A percentile compares a stretch with the other conserved stretches of the same genome.
phyloP scores from a whole-genome alignment of 2,888 invertebrate genomes.

The Lasioglossum marginatum region DNA sequence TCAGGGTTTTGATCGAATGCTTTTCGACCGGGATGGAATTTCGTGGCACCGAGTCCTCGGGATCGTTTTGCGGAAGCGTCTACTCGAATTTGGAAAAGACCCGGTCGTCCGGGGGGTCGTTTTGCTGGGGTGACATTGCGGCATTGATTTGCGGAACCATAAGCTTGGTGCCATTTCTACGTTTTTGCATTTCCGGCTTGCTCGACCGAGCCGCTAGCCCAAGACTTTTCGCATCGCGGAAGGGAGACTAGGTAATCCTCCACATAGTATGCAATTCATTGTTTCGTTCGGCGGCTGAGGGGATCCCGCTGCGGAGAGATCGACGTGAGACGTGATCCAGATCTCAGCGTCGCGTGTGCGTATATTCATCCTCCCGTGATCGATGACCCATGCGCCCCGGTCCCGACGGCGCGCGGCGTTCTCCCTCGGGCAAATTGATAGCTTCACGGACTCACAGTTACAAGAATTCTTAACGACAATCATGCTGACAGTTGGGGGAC shows the following conservation, averaged over 20 bases:
- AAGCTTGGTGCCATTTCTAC: background rate
- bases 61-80: background rate
- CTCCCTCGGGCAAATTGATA: conserved; percentile 24
- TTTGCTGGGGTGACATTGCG: background rate
- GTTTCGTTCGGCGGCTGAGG: conserved; percentile 68
- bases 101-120: background rate
- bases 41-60: background rate
- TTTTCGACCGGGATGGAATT: background rate
- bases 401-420: conserved; percentile 37
- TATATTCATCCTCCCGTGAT: conserved; percentile 21
- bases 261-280: conserved; percentile 78
- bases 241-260: conserved; percentile 63
- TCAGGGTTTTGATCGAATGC: background rate
- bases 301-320: conserved; percentile 50
- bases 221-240: conserved; percentile 64
- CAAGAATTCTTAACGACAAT: conserved; percentile 67
- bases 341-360: background rate
- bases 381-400: conserved; percentile 26
- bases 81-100: background rate
- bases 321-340: conserved; percentile 41
- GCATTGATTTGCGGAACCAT: background rate
- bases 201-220: conserved; percentile 11
- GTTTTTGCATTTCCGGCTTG: background rate
- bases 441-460: conserved; percentile 64
- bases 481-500: conserved; percentile 73